phyloP scores from a whole-genome alignment of 2,888 invertebrate genomes.

The Drosophila gaucha region DNA sequence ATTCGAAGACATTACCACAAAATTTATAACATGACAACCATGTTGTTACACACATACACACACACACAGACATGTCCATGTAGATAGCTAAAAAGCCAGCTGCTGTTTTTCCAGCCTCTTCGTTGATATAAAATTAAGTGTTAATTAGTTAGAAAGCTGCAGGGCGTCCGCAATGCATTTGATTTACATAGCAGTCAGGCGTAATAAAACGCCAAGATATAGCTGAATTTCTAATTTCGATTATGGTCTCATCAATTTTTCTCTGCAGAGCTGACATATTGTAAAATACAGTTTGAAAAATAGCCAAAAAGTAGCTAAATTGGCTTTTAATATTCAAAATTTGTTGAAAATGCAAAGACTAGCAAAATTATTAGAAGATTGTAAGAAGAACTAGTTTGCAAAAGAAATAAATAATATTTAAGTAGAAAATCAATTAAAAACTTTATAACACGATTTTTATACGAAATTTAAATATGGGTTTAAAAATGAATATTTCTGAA shows the following conservation, averaged over 20 bases:
- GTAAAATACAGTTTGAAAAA: slow-evolving; percentile 10
- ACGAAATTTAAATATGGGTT: too few relatives aligned
- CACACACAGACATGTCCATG: slow-evolving; percentile 4
- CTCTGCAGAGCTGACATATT: slow-evolving; percentile 11
- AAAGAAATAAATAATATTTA: too few relatives aligned
- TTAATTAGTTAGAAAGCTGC: slow-evolving; percentile 79
- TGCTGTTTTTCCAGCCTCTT: slow-evolving; percentile 62
- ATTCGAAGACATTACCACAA: slow-evolving; percentile 79
- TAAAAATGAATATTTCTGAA: too few relatives aligned
- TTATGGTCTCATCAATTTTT: slow-evolving; percentile 39
- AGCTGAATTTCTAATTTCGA: slow-evolving; percentile 48
- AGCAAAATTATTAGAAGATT: neutral
- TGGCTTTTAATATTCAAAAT: neutral
- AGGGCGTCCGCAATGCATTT: slow-evolving; percentile 63
- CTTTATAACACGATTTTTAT: too few relatives aligned
- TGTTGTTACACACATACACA: slow-evolving; percentile 25
- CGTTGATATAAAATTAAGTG: slow-evolving; percentile 77
- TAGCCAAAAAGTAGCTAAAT: slow-evolving; percentile 13
- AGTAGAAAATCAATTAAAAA: too few relatives aligned
- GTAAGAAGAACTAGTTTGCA: neutral
- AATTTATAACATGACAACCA: slow-evolving; percentile 73
- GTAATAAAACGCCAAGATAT: slow-evolving; percentile 16
- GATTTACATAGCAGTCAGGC: slow-evolving; percentile 56
- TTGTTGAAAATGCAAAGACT: neutral
- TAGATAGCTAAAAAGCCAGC: slow-evolving; percentile 55